phyloP scores from a whole-genome alignment of 2,888 invertebrate species.

The Nomada hirtipes region DNA sequence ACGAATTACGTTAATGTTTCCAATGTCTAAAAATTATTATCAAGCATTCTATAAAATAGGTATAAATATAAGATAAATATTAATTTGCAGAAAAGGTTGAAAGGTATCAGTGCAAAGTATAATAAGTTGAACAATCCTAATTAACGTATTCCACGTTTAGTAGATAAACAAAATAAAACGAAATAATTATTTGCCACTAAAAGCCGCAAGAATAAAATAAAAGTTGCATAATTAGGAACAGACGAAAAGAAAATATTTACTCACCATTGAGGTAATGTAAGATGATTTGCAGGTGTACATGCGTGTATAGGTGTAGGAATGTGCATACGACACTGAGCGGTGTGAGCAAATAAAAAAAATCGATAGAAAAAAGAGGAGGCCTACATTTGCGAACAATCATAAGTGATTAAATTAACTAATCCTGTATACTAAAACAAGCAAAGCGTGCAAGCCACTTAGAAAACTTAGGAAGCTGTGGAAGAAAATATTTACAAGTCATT shows the following conservation, averaged over 20 bases:
- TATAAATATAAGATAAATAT: neutral
- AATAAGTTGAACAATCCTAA: neutral
- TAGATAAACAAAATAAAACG: neutral
- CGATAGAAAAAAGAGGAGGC: constrained; percentile 9
- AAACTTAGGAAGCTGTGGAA: constrained; percentile 16
- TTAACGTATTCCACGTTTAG: neutral
- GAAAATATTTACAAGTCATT: neutral
- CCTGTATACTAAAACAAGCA: constrained; percentile 27
- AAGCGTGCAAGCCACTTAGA: constrained; percentile 20
- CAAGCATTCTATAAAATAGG: no score
- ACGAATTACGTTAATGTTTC: neutral
- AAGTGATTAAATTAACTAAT: constrained; percentile 6
- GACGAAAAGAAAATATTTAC: constrained; percentile 55
- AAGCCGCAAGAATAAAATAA: neutral
- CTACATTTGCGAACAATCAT: constrained; percentile 9
- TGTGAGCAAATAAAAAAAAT: constrained; percentile 56
- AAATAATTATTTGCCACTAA: neutral
- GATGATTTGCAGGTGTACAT: constrained; percentile 67
- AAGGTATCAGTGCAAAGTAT: neutral
- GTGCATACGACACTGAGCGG: constrained; percentile 59
- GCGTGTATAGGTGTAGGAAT: constrained; percentile 73
- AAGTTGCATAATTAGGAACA: constrained; percentile 2
- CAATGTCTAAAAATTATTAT: neutral
- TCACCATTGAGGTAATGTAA: constrained; percentile 77
- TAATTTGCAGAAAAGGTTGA: neutral